Base-by-base conservation (phyloP, 1,140 invertebrate genomes). In the Atopsyche davidsoni region DNA sequence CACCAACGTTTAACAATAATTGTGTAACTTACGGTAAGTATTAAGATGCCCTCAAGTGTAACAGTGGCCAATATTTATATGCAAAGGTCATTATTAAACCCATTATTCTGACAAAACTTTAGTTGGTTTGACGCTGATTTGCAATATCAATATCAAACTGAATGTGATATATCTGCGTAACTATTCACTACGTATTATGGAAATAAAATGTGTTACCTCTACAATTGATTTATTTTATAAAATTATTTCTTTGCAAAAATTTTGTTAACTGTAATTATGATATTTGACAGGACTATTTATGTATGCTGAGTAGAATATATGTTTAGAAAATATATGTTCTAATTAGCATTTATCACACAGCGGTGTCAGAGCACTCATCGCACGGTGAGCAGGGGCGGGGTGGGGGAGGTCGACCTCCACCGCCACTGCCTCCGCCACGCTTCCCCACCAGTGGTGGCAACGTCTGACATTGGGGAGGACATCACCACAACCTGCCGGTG, bases 391-490 rank as follows among this genome's bases (percentile, higher is more conserved):
- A 48, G 43, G 41, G 41, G 2, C 28, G 68, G 58, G 51, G 65
- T 62, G 36, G 67, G 66, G 46, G 66, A 54, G 58, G 65, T 63
- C 1, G 64, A 63, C 4, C 63, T 75, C 60, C 73, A 77, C 64
- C 79, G 60, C 80, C 79, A 65, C 77, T 82, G 70, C 80, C 80
- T 57, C 79, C 78, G 64, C 79, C 79, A 68, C 76, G 79, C 65
- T 81, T 80, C 75, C 79, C 79, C 60, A 73, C 75, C 68, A 75
- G 73, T 70, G 79, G 77, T 65, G 79, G 77, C 65, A 70, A 70
- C 72, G 80, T 81, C 73, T 82, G 80, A 82, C 80, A 79, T 75
- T 79, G 78, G 79, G 76, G 75, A 75, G 71, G 63, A 59, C 63
- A 65, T 64, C 65, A 56, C 36, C 62, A 61, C 69, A 73, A 43